Evolutionary conservation across 2,113 vertebrate species (phyloP).

Genomic region (Caracal caracal): DNA sequence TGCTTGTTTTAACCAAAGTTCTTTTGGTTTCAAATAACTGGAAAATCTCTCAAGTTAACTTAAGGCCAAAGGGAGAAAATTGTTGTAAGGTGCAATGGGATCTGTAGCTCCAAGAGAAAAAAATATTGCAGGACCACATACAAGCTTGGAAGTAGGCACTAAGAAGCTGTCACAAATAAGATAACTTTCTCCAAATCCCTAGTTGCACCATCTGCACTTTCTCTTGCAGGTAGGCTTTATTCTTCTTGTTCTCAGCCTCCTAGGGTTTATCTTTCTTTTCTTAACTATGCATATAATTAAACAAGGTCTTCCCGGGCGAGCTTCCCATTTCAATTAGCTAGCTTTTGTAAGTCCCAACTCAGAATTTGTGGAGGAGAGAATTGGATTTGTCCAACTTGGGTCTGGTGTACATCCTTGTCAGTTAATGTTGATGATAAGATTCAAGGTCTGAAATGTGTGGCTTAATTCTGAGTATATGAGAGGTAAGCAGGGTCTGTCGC

Average conservation of each 20-base stretch:
- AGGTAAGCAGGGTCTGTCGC: neutral
- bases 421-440: neutral
- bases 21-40: constrained; percentile 19
- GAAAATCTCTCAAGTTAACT: neutral
- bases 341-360: neutral
- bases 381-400: neutral
- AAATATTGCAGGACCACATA: neutral
- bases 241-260: neutral
- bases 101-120: neutral
- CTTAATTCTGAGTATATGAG: neutral
- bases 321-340: neutral
- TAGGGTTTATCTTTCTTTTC: neutral
- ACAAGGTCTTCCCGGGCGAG: neutral
- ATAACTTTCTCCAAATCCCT: neutral
- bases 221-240: neutral
- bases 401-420: neutral
- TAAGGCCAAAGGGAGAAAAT: neutral
- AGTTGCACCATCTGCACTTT: accelerated
- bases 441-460: neutral
- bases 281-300: neutral
- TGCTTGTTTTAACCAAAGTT: neutral
- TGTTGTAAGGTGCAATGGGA: neutral
- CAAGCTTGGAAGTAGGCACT: neutral
- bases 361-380: neutral
- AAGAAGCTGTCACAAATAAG: neutral